Base-by-base conservation (phyloP, 1,140 invertebrate genomes). In the Rhopalosiphum padi region DNA sequence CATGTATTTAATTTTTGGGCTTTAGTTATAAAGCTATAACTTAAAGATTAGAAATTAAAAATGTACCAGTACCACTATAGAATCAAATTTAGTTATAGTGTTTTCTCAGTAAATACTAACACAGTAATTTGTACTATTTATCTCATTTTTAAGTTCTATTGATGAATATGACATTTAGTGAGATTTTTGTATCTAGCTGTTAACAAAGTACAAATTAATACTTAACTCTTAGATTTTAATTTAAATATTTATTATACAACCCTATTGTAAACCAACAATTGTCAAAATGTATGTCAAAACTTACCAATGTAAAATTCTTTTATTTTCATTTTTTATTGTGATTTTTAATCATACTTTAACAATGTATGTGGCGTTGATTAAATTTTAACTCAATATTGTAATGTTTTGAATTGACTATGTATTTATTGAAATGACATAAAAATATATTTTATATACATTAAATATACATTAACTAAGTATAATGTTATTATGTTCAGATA, bases 121-220 rank as follows among this genome's bases (percentile, higher is more conserved):
- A n/a, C 15, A n/a, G n/a, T 77, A n/a, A 77, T 77, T 77, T 77
- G n/a, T 77, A 77, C 60, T n/a, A 77, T n/a, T 60, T 18, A n/a
- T 77, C 60, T n/a, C 60, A 77, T 77, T 11, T n/a, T 77, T n/a
- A 77, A 77, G n/a, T 77, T n/a, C n/a, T 18, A 77, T 35, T n/a
- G 30, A 77, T 43, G 23, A 25, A 86, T 86, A 43, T 48, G 46
- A 51, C 86, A 48, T 48, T 48, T 48, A 87, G 86, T 87, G 86
- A 87, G 86, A 87, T 87, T 48, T 77, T 87, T 87, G 46, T 87
- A 48, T 51, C 0, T 87, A 87, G 7, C n/a, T 87, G 21, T 87
- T 48, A 48, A 87, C n/a, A 48, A 77, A 77, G 60, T 77, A 77
- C 60, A 77, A 87, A 87, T 87, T 87, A 48, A 87, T n/a, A 48